Percentiles rank a stretch among this genome's conserved stretches.
Evolutionary conservation across 1,140 invertebrate species (phyloP).

Genomic region (Melanaphis sacchari): DNA sequence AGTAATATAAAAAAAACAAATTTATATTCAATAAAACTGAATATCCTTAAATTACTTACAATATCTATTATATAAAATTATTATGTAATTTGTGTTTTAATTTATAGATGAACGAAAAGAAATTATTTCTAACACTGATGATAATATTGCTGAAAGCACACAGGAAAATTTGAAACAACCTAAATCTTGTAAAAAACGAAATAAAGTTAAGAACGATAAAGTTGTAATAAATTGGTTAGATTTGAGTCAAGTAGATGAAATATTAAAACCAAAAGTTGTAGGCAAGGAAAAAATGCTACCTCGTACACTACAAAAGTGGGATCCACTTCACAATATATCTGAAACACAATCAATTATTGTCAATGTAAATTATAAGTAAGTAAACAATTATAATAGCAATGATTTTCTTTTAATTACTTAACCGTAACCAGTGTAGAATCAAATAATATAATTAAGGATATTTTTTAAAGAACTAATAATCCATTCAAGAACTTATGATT

Average conservation of each 20-base stretch:
- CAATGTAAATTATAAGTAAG: neutral
- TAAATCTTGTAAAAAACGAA: neutral
- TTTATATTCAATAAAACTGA: neutral
- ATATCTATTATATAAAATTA: neutral
- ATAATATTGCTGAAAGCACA: neutral
- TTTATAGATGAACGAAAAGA: neutral
- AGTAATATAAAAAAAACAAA: neutral
- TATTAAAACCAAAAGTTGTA: neutral
- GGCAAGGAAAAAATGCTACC: neutral
- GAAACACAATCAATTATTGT: neutral
- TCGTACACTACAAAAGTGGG: neutral
- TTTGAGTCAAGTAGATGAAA: neutral
- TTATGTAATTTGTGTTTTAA: neutral
- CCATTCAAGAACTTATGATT: neutral
- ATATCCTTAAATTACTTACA: neutral
- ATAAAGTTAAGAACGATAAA: neutral
- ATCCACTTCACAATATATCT: neutral
- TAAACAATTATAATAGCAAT: neutral
- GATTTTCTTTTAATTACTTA: neutral
- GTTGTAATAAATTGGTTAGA: neutral
- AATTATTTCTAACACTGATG: neutral
- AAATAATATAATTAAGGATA: neutral
- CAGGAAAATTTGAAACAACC: too few relatives aligned
- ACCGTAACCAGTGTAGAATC: neutral
- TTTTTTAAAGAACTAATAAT: neutral